Evolutionary conservation across 2,888 invertebrate genomes (phyloP).

Genomic region (Nomada fucata): DNA sequence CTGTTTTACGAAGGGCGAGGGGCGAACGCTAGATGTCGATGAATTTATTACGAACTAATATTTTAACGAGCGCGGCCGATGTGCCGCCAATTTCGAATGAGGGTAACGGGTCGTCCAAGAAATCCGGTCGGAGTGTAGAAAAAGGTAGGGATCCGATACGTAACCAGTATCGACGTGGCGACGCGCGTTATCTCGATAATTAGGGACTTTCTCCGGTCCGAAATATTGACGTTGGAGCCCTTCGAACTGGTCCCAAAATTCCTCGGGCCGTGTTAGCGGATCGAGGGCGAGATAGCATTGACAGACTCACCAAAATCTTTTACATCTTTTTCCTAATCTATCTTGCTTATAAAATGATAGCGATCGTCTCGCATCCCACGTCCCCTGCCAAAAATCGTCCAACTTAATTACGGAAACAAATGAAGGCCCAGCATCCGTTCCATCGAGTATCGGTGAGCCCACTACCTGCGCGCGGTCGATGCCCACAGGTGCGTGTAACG

Average conservation of each 20-base stretch:
- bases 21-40: background rate
- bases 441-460: too few relatives aligned
- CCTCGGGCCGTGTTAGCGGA: slow-evolving; percentile 71
- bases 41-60: background rate
- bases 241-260: slow-evolving; percentile 75
- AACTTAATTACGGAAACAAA: slow-evolving; percentile 21
- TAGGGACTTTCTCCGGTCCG: slow-evolving; percentile 73
- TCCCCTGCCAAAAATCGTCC: slow-evolving; percentile 3
- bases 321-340: slow-evolving; percentile 60
- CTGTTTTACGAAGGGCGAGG: background rate
- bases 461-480: too few relatives aligned
- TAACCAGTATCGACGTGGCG: slow-evolving; percentile 74
- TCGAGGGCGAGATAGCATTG: slow-evolving; percentile 73
- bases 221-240: slow-evolving; percentile 71
- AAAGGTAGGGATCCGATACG: slow-evolving; percentile 68
- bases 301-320: slow-evolving; percentile 55
- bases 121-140: slow-evolving; percentile 68
- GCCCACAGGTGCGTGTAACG: too few relatives aligned
- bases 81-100: background rate
- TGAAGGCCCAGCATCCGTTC: too few relatives aligned
- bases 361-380: slow-evolving; percentile 23
- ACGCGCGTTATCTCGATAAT: slow-evolving; percentile 79
- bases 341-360: slow-evolving; percentile 21
- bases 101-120: slow-evolving; percentile 28
- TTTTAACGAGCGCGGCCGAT: background rate